Evolutionary conservation across 2,797 vertebrate genomes (phyloP).

Genomic region (Acropternis orthonyx): DNA sequence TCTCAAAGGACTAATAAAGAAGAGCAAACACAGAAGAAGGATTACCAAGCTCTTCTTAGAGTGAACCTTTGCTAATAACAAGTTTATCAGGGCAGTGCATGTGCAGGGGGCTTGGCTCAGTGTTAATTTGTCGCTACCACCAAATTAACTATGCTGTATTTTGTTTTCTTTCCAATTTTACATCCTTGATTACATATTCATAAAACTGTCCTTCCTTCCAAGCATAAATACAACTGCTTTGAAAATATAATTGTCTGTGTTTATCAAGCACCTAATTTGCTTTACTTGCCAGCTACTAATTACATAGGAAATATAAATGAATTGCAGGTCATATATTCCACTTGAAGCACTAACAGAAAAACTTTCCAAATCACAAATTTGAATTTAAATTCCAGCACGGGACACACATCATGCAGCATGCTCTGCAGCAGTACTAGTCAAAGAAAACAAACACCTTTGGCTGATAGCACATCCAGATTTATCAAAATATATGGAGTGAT

Average conservation of each 20-base stretch:
- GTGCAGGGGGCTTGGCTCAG: slow-evolving; percentile 81
- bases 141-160: slow-evolving; percentile 85
- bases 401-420: neutral
- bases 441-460: slow-evolving; percentile 23
- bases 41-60: slow-evolving; percentile 82
- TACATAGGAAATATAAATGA: slow-evolving; percentile 72
- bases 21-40: slow-evolving; percentile 79
- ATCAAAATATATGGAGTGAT: slow-evolving; percentile 16
- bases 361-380: slow-evolving; percentile 17
- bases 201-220: slow-evolving; percentile 75
- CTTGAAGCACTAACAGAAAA: slow-evolving; percentile 43
- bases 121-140: slow-evolving; percentile 81
- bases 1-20: slow-evolving; percentile 90
- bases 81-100: slow-evolving; percentile 94
- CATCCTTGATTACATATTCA: slow-evolving; percentile 78
- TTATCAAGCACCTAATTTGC: slow-evolving; percentile 80
- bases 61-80: slow-evolving; percentile 91
- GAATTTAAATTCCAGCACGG: slow-evolving; percentile 18
- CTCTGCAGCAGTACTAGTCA: neutral
- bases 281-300: slow-evolving; percentile 77
- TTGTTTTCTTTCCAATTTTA: slow-evolving; percentile 86
- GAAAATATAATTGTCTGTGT: slow-evolving; percentile 76
- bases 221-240: slow-evolving; percentile 74
- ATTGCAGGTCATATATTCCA: slow-evolving; percentile 60
- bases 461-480: slow-evolving; percentile 28